A percentile compares a stretch with the other conserved stretches of the same genome.
phyloP scores from a whole-genome alignment of 2,797 vertebrate genomes.

The Selene dorsalis region DNA sequence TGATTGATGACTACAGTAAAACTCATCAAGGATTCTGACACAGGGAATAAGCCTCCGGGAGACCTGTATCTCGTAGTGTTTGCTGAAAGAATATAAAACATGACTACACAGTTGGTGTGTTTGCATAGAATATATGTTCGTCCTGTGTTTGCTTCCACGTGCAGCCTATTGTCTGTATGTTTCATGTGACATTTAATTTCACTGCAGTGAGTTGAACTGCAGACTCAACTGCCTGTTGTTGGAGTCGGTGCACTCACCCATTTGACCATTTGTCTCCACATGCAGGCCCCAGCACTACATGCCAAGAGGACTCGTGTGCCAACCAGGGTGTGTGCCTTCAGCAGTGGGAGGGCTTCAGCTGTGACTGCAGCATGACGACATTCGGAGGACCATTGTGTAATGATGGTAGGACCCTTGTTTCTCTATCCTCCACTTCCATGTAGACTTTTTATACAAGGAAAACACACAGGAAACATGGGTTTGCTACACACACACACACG shows the following conservation, averaged over 20 bases:
- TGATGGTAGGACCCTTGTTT: conserved; percentile 89
- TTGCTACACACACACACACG: too few relatives aligned
- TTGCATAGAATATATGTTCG: conserved; percentile 36
- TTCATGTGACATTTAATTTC: conserved; percentile 50
- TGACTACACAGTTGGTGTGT: conserved; percentile 16
- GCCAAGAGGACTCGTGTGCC: conserved; percentile 97
- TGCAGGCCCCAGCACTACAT: conserved; percentile 96
- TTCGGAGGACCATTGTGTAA: conserved; percentile 96
- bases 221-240: conserved; percentile 24
- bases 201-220: conserved; percentile 26
- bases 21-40: neutral
- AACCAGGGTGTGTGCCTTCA: conserved; percentile 98
- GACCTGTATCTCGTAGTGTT: neutral
- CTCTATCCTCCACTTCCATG: neutral
- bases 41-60: neutral
- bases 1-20: too few relatives aligned
- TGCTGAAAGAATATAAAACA: conserved; percentile 14
- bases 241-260: conserved; percentile 37
- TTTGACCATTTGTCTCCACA: conserved; percentile 59
- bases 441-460: neutral
- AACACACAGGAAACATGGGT: neutral
- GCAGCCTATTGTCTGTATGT: conserved; percentile 45
- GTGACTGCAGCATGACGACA: conserved; percentile 99
- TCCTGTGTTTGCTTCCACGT: conserved; percentile 43
- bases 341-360: conserved; percentile 99